These are phyloP conservation scores for Lasioglossum oenotherae DNA, from an alignment of 2,888 invertebrate genomes.

Conservation along the genomic window DNA sequence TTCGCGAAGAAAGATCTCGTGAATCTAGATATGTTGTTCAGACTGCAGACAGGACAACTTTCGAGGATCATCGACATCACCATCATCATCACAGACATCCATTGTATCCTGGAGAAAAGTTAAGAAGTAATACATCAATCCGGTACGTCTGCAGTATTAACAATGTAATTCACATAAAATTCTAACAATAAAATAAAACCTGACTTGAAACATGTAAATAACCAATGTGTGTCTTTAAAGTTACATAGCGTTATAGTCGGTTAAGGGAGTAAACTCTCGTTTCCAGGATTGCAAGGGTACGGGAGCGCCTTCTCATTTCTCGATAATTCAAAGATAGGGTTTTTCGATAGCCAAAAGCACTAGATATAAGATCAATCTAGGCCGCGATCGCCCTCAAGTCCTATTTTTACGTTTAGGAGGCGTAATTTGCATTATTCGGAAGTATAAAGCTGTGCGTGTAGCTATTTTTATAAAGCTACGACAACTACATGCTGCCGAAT, in stretches of 20 bases:
- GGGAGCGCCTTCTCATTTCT: too few species aligned
- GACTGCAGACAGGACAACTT: constrained; percentile 65
- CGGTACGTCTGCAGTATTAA: constrained; percentile 59
- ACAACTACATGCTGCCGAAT: too few species aligned
- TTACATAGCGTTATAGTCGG: neutral
- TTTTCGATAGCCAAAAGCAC: too few species aligned
- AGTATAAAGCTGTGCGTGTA: too few species aligned
- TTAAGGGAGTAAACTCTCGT: too few species aligned
- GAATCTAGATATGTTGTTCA: constrained; percentile 78
- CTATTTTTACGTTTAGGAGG: too few species aligned
- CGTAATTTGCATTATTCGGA: too few species aligned
- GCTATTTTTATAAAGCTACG: too few species aligned
- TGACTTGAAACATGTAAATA: neutral
- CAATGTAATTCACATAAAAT: neutral
- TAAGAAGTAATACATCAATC: constrained; percentile 67
- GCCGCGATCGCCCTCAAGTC: too few species aligned
- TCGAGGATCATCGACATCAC: constrained; percentile 76
- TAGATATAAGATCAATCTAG: too few species aligned
- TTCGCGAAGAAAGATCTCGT: constrained; percentile 83
- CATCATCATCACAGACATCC: constrained; percentile 75
- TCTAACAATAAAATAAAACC: neutral
- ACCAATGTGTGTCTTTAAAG: neutral
- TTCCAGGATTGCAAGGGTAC: too few species aligned
- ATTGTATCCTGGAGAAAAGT: constrained; percentile 75
- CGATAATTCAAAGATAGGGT: too few species aligned